Base-by-base conservation (phyloP, 2,888 invertebrate genomes). In the Sinelater perroti region DNA sequence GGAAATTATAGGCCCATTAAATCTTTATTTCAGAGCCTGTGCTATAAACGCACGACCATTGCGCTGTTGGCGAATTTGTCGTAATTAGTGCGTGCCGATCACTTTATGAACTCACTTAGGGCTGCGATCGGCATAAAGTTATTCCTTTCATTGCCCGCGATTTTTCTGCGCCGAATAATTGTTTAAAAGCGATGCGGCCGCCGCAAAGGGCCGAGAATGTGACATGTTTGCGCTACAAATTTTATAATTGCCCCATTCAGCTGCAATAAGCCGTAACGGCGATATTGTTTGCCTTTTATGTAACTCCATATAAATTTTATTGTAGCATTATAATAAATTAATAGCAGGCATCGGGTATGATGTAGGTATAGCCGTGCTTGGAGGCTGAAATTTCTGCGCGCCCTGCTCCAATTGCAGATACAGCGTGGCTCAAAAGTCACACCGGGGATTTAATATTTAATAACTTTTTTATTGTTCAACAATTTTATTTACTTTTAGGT, bases 61-160 rank as follows among this genome's bases (percentile, higher is more conserved):
- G 7, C 17, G 33, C 44, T 24, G 52, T 52, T 52, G 40, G 44
- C 40, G 31, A 40, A 40, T 52, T 51, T 51, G 51, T 51, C 50
- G 28, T 42, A 51, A 51, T 51, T 51, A 51, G 40, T 51, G 51
- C 51, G 51, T 51, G 51, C 51, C 42, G 51, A 51, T 42, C 42
- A 51, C 51, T 51, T 51, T 51, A 51, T 51, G 42, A 42, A 51
- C 42, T 42, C 31, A 20, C 42, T 51, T 51, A 51, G 30, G 18
- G 20, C 21, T 42, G 20, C n/a, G 42, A 30, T 38, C 16, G 13
- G 51, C 51, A 51, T 42, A 42, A 40, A 51, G 42, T 51, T 51
- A 42, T 51, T 42, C 51, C 51, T 51, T 51, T 51, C 51, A 51
- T 38, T 50, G 18, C 50, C 18, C 14, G 7, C 13, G 24, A 20